These are phyloP conservation scores for Meloidogyne hapla DNA, from an alignment of 1,140 invertebrate genomes.

Conservation along the genomic window DNA sequence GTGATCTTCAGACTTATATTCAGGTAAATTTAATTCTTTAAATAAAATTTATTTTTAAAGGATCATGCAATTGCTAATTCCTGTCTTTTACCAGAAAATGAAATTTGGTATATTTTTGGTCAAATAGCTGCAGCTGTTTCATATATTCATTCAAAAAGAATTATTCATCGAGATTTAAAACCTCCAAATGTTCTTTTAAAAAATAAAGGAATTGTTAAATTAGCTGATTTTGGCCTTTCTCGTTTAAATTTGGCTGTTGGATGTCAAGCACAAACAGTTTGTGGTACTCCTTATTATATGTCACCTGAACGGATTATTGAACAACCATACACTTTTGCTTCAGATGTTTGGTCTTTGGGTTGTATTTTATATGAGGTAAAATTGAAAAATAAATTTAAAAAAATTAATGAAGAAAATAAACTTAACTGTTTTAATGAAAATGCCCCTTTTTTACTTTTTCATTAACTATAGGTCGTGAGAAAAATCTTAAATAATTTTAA, in stretches of 20 bases:
- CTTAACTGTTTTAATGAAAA: background rate
- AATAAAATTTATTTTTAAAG: background rate
- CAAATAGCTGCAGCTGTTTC: conserved; percentile 39
- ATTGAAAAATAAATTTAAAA: no score
- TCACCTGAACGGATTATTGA: conserved; percentile 38
- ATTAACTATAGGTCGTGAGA: no score
- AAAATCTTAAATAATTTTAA: background rate
- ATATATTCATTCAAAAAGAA: conserved; percentile 36
- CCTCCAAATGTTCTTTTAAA: conserved; percentile 38
- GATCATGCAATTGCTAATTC: background rate
- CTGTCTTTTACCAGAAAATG: conserved; percentile 19
- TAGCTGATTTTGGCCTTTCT: conserved; percentile 41
- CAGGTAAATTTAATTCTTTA: conserved; percentile 8
- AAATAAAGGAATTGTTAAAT: conserved; percentile 19
- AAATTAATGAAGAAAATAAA: no score
- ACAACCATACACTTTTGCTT: conserved; percentile 19
- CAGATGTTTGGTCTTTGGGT: conserved; percentile 37
- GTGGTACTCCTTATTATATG: conserved; percentile 45
- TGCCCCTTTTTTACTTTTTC: no score
- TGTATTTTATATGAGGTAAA: conserved; percentile 42
- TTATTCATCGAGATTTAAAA: conserved; percentile 41
- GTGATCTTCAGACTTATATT: conserved; percentile 30
- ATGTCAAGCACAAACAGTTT: conserved; percentile 32
- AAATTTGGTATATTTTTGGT: conserved; percentile 42
- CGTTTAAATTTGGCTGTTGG: conserved; percentile 6